Evolutionary conservation across 1,140 invertebrate genomes (phyloP), one percentile per base, ranked within the genome.

Genomic region (Zelostemma sp.): DNA sequence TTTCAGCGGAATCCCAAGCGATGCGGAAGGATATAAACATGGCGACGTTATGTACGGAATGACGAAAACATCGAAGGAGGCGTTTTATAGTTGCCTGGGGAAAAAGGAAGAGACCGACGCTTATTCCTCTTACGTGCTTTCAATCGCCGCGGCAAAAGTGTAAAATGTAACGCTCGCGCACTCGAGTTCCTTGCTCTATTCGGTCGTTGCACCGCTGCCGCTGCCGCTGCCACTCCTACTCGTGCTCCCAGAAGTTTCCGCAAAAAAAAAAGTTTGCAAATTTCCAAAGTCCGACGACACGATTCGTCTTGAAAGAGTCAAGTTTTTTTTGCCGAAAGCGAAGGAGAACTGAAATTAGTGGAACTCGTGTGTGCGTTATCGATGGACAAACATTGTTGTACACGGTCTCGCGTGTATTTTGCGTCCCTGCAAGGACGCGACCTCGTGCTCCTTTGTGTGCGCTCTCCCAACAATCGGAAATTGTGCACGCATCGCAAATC

Each of bases 161-260:
- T 63, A 69, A 69, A 69, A 69, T 63, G 55, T 63, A 69, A 69
- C 66, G 66, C 65, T 56, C 19, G 65, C 54, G 43, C 31, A 54
- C 45, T 65, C 40, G 48, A 41, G 62, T 56, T 58, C 50, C 33
- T 58, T 57, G 65, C 56, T 51, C 50, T 50, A 59, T 56, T 35
- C 67, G 67, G 67, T 69, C 67, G 67, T 69, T 69, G 67, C 60
- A 61, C 61, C 61, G 67, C 50, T 53, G 53, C 67, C 46, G 58
- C 60, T 58, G 33, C 16, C 49, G 43, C 35, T 12, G 46, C 47
- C 49, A 38, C n/a, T 19, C 38, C 28, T 11, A 31, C 28, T 5
- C 45, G 49, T 14, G 38, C 57, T 68, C 56, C 45, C 25, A 28
- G n/a, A n/a, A n/a, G n/a, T n/a, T n/a, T n/a, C n/a, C n/a, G n/a